Evolutionary conservation across 2,113 vertebrate genomes (phyloP).

Genomic region (Thalassarche chlororhynchos): DNA sequence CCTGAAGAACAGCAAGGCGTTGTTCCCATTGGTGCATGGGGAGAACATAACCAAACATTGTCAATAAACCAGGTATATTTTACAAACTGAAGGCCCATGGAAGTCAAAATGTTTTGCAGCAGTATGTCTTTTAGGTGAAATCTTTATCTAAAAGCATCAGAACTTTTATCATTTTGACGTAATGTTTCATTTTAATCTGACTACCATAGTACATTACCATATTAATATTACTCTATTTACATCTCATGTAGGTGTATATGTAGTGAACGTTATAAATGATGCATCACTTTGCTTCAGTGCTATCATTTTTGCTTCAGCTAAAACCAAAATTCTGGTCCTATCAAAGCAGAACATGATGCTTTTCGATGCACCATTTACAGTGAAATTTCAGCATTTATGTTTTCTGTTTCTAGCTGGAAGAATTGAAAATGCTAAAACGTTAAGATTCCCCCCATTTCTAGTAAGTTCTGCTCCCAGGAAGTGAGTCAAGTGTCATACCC

Average conservation of each 20-base stretch:
- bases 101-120: not conserved
- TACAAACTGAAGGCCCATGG: not conserved
- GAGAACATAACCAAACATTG: not conserved
- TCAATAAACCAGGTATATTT: not conserved
- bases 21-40: not conserved
- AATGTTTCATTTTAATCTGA: not conserved
- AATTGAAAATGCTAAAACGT: not conserved
- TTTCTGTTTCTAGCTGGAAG: not conserved
- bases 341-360: not conserved
- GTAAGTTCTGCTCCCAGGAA: not conserved
- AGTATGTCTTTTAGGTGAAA: not conserved
- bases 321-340: not conserved
- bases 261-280: not conserved
- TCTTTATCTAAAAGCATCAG: not conserved
- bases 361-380: not conserved
- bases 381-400: not conserved
- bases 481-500: not conserved
- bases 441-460: not conserved
- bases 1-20: not conserved
- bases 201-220: not conserved
- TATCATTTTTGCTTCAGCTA: not conserved
- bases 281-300: not conserved
- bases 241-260: not conserved
- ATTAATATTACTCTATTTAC: not conserved
- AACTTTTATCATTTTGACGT: not conserved